A percentile compares a stretch with the other conserved stretches of the same genome.
phyloP scores from a whole-genome alignment of 2,797 vertebrate genomes.

The Phalanger gymnotis region DNA sequence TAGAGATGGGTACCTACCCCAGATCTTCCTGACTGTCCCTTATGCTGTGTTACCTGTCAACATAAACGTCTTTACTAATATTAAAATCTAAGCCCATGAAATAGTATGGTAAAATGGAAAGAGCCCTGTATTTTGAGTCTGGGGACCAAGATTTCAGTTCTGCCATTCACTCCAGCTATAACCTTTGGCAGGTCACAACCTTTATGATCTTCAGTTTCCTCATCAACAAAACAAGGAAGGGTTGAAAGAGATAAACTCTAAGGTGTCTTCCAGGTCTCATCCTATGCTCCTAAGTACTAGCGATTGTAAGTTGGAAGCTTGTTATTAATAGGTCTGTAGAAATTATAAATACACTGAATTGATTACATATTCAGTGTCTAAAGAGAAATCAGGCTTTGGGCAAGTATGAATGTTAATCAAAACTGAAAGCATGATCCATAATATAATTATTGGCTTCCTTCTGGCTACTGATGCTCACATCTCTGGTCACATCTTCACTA shows the following conservation, averaged over 20 bases:
- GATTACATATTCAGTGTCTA: slow-evolving; percentile 20
- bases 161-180: neutral
- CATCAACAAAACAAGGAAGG: neutral
- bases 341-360: slow-evolving; percentile 21
- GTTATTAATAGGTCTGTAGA: neutral
- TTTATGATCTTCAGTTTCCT: neutral
- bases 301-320: neutral
- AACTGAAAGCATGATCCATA: slow-evolving; percentile 29
- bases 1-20: neutral
- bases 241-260: neutral
- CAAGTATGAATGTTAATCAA: slow-evolving; percentile 30
- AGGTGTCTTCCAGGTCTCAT: neutral
- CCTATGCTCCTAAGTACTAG: neutral
- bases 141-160: neutral
- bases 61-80: neutral
- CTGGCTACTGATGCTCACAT: neutral
- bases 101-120: neutral
- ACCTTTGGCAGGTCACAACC: neutral
- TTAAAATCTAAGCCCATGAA: neutral
- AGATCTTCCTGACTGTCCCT: neutral
- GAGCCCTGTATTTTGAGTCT: neutral
- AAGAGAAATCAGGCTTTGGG: slow-evolving; percentile 22
- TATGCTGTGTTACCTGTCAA: neutral
- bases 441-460: neutral
- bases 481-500: neutral